Conservation (phyloP, 2,888 invertebrate species). For the Sceliomorpha sp. region DNA sequence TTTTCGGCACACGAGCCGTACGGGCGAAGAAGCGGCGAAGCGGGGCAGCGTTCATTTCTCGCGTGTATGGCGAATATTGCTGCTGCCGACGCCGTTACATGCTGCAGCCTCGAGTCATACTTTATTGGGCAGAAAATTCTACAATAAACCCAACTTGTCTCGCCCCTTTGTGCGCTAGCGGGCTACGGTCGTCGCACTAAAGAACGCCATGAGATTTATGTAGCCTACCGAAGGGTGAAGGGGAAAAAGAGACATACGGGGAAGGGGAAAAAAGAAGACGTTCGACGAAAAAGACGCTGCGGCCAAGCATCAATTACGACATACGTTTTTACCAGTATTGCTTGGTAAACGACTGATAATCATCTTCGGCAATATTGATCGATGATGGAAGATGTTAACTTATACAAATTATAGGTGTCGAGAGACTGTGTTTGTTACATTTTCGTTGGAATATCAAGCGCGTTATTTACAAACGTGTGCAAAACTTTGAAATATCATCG, state of each 20-base stretch:
- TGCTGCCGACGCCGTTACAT: slow-evolving; percentile 52
- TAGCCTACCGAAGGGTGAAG: slow-evolving; percentile 45
- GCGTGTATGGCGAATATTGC: slow-evolving; percentile 55
- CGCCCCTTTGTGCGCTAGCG: slow-evolving; percentile 57
- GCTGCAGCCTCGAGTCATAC: slow-evolving; percentile 64
- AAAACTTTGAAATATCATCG: background rate
- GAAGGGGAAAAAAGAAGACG: slow-evolving; percentile 23
- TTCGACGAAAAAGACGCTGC: slow-evolving; percentile 46
- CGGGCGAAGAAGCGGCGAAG: no score
- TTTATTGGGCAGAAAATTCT: slow-evolving; percentile 80
- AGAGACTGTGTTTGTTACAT: slow-evolving; percentile 27
- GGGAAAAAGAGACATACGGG: slow-evolving; percentile 43
- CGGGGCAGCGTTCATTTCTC: slow-evolving; percentile 55
- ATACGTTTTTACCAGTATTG: slow-evolving; percentile 45
- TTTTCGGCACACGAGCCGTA: slow-evolving; percentile 52
- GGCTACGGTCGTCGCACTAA: slow-evolving; percentile 45
- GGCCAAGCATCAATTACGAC: slow-evolving; percentile 53
- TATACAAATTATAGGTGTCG: slow-evolving; percentile 38
- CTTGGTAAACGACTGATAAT: slow-evolving; percentile 50
- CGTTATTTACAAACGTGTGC: slow-evolving; percentile 20
- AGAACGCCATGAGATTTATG: slow-evolving; percentile 56
- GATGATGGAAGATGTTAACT: slow-evolving; percentile 39
- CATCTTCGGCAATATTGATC: slow-evolving; percentile 36
- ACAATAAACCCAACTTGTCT: slow-evolving; percentile 74
- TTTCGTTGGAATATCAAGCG: slow-evolving; percentile 17